These are phyloP conservation scores for Nysson spinosus DNA, from an alignment of 2,888 invertebrate genomes.

Conservation along the genomic window DNA sequence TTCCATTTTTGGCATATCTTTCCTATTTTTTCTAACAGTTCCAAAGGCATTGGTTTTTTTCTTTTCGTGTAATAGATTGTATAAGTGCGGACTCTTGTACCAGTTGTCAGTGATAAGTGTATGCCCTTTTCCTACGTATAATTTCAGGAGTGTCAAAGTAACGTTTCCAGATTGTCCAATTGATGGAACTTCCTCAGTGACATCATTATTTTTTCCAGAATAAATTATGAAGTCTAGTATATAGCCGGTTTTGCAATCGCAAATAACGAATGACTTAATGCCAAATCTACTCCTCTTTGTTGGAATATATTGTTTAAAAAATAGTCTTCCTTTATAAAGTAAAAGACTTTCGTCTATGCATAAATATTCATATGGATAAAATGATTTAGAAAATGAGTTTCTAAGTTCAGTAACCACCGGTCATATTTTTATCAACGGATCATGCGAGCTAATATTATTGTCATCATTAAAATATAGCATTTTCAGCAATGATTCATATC, in stretches of 20 bases:
- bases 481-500: constrained; percentile 11
- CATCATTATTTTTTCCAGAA: neutral
- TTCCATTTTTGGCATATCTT: too few relatives aligned
- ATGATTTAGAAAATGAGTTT: neutral
- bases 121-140: constrained; percentile 9
- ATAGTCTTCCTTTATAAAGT: neutral
- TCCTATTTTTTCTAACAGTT: too few relatives aligned
- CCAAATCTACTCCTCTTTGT: neutral
- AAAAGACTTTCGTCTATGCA: neutral
- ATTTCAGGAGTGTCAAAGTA: constrained; percentile 8
- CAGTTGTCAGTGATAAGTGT: too few relatives aligned
- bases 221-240: constrained; percentile 2
- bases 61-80: too few relatives aligned
- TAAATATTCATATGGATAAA: constrained; percentile 1
- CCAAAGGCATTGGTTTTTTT: too few relatives aligned
- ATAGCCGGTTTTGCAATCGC: neutral
- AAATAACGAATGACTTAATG: neutral
- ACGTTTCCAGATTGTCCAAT: constrained; percentile 2
- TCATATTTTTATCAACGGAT: constrained; percentile 17
- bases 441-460: neutral
- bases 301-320: neutral
- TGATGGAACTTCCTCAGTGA: neutral
- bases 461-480: constrained; percentile 7
- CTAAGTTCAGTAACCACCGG: constrained; percentile 3
- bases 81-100: too few relatives aligned